Evolutionary conservation across 2,888 invertebrate species (phyloP), one percentile per base, ranked within the genome.

Genomic region (Salticus scenicus): DNA sequence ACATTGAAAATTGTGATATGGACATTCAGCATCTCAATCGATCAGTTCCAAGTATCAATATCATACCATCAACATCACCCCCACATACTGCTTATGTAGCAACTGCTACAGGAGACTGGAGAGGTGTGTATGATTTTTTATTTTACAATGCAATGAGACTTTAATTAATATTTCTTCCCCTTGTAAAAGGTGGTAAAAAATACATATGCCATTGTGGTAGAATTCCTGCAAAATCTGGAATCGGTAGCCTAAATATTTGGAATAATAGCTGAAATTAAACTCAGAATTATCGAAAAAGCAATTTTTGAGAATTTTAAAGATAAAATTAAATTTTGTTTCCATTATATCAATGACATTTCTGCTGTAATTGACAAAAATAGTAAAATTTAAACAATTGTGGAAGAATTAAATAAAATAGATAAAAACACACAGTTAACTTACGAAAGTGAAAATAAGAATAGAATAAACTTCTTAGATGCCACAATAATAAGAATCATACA

Each of bases 1-100:
- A 70, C 37, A 63, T 85, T 67, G 78, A 85, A 33, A 63, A 69
- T 24, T 31, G 70, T 42, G 74, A 74, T 64, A 57, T 70, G 5
- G 74, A 37, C 0, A 27, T 64, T 14, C 84, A 85, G 30, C 79
- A 85, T 20, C 69, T 79, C 30, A 85, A 85, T 51, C 67, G 84
- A 17, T 79, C 84, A 47, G 84, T 85, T 37, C 84, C 84, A 70
- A 85, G 84, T 33, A 85, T 85, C n/a, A 85, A 85, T 57, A 85
- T 85, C 64, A 85, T 85, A 74, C 84, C 84, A 42, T 79, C 78
- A 30, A 79, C 84, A 8, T 85, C 84, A 1, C 84, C 84, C 27
- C 84, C 84, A 8, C 42, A 63, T n/a, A 66, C 78, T 24, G 63
- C 84, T 12, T 79, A 79, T 37, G 14, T 85, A 33, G 28, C 64